A percentile compares a stretch with the other conserved stretches of the same genome.
Evolutionary conservation across 2,113 vertebrate genomes (phyloP).

Genomic region (Podarcis muralis): DNA sequence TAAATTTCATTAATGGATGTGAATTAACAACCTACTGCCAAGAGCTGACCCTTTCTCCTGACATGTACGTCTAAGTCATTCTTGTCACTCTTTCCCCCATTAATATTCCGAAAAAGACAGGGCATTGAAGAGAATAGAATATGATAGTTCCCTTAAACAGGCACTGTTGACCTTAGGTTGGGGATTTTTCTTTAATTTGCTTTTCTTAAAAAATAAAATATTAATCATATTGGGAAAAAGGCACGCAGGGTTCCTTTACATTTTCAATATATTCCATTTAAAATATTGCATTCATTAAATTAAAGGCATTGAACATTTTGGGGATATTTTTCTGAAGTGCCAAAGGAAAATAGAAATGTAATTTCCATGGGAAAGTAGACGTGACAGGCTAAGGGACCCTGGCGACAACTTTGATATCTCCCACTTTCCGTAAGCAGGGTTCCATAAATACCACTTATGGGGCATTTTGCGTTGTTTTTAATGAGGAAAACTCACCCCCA

Average conservation of each 20-base stretch:
- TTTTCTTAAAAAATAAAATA: slow-evolving; percentile 96
- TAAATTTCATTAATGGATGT: slow-evolving; percentile 93
- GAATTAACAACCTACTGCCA: slow-evolving; percentile 91
- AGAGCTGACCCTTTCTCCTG: slow-evolving; percentile 90
- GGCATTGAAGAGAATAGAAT: slow-evolving; percentile 83
- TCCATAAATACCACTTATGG: slow-evolving; percentile 61
- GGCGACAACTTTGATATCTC: slow-evolving; percentile 71
- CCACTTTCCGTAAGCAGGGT: slow-evolving; percentile 53
- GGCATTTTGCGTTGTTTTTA: slow-evolving; percentile 55
- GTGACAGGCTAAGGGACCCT: slow-evolving; percentile 66
- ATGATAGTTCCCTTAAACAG: slow-evolving; percentile 90
- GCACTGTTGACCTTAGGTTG: slow-evolving; percentile 90
- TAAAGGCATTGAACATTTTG: slow-evolving; percentile 75
- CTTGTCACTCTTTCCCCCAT: slow-evolving; percentile 87
- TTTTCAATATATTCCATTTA: slow-evolving; percentile 81
- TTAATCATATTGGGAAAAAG: slow-evolving; percentile 89
- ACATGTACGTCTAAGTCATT: slow-evolving; percentile 88
- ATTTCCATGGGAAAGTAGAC: slow-evolving; percentile 72
- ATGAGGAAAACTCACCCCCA: slow-evolving; percentile 23
- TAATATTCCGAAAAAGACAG: slow-evolving; percentile 88
- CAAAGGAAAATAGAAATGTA: slow-evolving; percentile 80
- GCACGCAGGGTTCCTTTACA: slow-evolving; percentile 79
- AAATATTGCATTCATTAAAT: slow-evolving; percentile 82
- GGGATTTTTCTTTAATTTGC: slow-evolving; percentile 89
- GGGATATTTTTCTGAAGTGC: slow-evolving; percentile 71